phyloP scores from a whole-genome alignment of 2,888 invertebrate genomes.

The Cheilosia grossa region DNA sequence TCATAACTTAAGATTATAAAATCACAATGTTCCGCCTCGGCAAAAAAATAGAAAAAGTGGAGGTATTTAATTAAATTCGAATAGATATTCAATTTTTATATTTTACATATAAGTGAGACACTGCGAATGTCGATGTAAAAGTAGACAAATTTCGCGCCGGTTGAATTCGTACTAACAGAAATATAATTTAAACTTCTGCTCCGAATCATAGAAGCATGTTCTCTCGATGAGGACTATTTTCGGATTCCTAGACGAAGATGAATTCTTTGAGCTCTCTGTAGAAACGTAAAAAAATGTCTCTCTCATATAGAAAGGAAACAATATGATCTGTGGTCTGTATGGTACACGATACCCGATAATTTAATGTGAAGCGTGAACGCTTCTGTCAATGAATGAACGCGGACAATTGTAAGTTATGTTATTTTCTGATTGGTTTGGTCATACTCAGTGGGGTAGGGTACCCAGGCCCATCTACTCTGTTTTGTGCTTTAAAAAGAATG shows the following conservation, averaged over 20 bases:
- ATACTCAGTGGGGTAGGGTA: slow-evolving; percentile 4
- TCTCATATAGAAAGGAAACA: slow-evolving; percentile 17
- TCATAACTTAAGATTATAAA: slow-evolving; percentile 23
- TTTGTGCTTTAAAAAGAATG: no score
- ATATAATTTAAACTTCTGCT: slow-evolving; percentile 55
- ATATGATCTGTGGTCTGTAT: background rate
- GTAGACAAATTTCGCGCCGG: slow-evolving; percentile 69
- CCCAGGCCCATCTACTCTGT: slow-evolving; percentile 27
- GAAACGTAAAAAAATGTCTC: slow-evolving; percentile 19
- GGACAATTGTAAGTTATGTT: slow-evolving; percentile 22
- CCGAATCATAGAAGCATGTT: slow-evolving; percentile 41
- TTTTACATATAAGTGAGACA: slow-evolving; percentile 47
- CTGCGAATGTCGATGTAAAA: slow-evolving; percentile 15
- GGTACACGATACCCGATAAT: slow-evolving; percentile 15
- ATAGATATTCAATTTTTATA: slow-evolving; percentile 43
- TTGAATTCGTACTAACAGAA: slow-evolving; percentile 68
- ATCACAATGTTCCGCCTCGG: slow-evolving; percentile 25
- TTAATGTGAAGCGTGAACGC: slow-evolving; percentile 29
- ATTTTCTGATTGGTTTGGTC: slow-evolving; percentile 24
- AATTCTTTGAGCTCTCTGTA: slow-evolving; percentile 25
- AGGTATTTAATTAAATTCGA: slow-evolving; percentile 44
- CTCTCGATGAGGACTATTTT: slow-evolving; percentile 70
- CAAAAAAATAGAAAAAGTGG: slow-evolving; percentile 18
- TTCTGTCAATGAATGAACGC: slow-evolving; percentile 51
- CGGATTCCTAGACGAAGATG: slow-evolving; percentile 59